phyloP scores from a whole-genome alignment of 2,113 vertebrate genomes.

The Paedocypris sp. region DNA sequence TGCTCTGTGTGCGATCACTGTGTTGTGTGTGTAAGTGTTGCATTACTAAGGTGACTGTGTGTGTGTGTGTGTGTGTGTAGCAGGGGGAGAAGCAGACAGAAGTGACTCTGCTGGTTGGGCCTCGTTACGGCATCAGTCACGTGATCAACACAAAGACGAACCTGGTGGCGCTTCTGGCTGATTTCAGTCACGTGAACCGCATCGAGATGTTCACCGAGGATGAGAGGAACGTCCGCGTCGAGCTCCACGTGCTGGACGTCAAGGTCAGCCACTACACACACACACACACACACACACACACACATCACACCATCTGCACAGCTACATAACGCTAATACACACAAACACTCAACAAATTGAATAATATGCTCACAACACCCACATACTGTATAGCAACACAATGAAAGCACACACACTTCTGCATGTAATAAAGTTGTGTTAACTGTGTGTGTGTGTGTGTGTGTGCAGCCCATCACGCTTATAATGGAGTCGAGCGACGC shows the following conservation, averaged over 20 bases:
- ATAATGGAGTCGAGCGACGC: slow-evolving; percentile 95
- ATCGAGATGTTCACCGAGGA: slow-evolving; percentile 98
- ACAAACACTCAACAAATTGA: no score
- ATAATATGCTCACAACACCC: no score
- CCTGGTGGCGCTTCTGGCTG: slow-evolving; percentile 87
- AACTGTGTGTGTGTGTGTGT: neutral
- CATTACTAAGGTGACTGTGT: no score
- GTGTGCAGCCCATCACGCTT: slow-evolving; percentile 83
- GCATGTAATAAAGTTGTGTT: neutral
- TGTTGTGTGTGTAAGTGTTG: no score
- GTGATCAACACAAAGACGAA: slow-evolving; percentile 98
- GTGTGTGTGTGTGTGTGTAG: slow-evolving; percentile 52
- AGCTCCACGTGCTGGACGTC: slow-evolving; percentile 91
- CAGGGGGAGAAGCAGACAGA: slow-evolving; percentile 95
- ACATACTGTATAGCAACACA: neutral
- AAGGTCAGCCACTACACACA: no score
- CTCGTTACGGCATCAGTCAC: slow-evolving; percentile 91
- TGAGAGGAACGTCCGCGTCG: slow-evolving; percentile 78
- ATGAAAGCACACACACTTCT: neutral
- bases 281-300: no score
- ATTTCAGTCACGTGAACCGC: slow-evolving; percentile 95
- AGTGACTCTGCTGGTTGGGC: slow-evolving; percentile 89
- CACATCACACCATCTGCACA: no score
- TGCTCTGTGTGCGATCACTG: no score
- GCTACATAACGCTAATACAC: no score